Evolutionary conservation across 2,888 invertebrate genomes (phyloP).

Genomic region (Neria commutata): DNA sequence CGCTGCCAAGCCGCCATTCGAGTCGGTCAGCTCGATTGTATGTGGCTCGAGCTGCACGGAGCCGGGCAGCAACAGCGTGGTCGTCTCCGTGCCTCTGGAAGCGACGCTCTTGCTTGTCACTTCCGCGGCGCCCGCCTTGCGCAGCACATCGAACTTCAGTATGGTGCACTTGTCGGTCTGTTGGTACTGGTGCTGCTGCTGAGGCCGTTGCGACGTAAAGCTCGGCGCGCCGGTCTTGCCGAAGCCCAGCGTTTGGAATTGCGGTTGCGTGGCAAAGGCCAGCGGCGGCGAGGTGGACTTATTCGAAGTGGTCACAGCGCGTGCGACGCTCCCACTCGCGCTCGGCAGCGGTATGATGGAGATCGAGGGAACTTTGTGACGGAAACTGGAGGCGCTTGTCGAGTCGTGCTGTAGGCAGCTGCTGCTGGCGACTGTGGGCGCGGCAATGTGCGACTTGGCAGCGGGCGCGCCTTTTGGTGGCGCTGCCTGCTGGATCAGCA

Average conservation of each 20-base stretch:
- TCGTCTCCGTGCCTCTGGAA: constrained; percentile 20
- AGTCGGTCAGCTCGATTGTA: constrained; percentile 31
- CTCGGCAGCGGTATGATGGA: constrained; percentile 57
- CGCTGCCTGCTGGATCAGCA: constrained; percentile 53
- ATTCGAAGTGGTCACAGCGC: constrained; percentile 41
- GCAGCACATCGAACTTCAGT: constrained; percentile 52
- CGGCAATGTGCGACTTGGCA: constrained; percentile 21
- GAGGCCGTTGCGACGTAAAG: constrained; percentile 51
- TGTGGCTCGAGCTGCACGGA: constrained; percentile 40
- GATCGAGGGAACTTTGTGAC: constrained; percentile 58
- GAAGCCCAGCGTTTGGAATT: constrained; percentile 10
- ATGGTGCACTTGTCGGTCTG: constrained; percentile 60
- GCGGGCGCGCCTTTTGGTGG: constrained; percentile 19
- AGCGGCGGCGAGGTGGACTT: constrained; percentile 56
- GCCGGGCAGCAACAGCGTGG: neutral
- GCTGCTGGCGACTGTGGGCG: constrained; percentile 29
- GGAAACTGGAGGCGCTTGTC: constrained; percentile 44
- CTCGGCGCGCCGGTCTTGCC: too few species aligned
- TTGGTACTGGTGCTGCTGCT: constrained; percentile 58
- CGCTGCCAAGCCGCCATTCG: constrained; percentile 38
- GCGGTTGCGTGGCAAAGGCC: constrained; percentile 39
- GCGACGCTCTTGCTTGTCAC: constrained; percentile 11
- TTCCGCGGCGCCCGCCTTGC: constrained; percentile 27
- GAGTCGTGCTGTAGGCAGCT: constrained; percentile 21
- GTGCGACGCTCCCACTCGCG: constrained; percentile 19